Conservation (phyloP, 2,113 vertebrate species). For the Setophaga petechia region DNA sequence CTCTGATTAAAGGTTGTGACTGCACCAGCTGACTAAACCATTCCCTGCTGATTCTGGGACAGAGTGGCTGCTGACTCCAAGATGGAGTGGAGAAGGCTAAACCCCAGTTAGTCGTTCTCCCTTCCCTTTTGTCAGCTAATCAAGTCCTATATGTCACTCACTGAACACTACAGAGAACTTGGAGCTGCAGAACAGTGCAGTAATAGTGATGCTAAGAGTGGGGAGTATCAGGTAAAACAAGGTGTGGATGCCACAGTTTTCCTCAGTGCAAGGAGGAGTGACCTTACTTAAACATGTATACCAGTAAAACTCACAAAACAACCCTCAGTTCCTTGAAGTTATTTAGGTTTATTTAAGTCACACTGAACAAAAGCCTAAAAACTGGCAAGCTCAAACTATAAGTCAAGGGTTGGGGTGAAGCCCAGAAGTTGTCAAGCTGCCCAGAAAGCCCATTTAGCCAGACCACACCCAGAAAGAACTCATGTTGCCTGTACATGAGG, state of each 20-base stretch:
- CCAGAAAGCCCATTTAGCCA: background rate
- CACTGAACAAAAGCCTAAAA: background rate
- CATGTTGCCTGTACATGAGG: accelerated
- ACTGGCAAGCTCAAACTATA: background rate
- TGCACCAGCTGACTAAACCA: background rate
- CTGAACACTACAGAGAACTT: background rate
- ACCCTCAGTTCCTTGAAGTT: background rate
- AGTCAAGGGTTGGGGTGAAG: background rate
- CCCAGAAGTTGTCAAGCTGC: background rate
- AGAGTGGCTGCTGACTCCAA: background rate
- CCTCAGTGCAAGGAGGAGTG: background rate
- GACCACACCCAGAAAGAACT: accelerated
- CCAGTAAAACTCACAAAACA: background rate
- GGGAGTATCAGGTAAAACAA: background rate
- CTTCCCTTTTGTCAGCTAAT: background rate
- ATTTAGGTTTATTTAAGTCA: background rate
- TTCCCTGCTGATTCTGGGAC: background rate
- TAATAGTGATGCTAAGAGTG: too few species aligned
- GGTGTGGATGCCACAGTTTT: accelerated
- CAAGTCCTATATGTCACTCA: accelerated
- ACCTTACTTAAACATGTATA: accelerated
- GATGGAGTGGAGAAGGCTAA: background rate
- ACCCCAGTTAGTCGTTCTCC: accelerated
- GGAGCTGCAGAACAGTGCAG: background rate
- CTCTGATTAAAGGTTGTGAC: background rate